These are phyloP conservation scores for Eurystomus gularis DNA, from an alignment of 2,113 vertebrate species.

Conservation along the genomic window DNA sequence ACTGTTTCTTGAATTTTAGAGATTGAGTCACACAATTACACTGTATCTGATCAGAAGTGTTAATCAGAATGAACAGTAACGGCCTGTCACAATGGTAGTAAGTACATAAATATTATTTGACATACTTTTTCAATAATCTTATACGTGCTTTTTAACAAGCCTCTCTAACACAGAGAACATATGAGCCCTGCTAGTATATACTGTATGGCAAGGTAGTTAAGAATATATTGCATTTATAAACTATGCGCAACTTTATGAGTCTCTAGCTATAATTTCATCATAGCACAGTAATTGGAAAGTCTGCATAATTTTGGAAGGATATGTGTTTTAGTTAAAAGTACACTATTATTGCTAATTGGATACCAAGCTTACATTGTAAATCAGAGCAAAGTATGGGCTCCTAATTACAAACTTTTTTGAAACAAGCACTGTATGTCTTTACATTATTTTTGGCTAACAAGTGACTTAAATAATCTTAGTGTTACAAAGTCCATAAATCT, in stretches of 20 bases:
- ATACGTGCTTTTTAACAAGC: conserved; percentile 66
- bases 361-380: conserved; percentile 73
- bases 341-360: conserved; percentile 80
- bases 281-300: conserved; percentile 79
- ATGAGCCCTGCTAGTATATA: conserved; percentile 61
- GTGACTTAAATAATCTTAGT: conserved; percentile 72
- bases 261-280: conserved; percentile 78
- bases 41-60: not conserved
- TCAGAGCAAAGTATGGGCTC: conserved; percentile 70
- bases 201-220: conserved; percentile 55
- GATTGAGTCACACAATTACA: not conserved
- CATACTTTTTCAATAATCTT: conserved; percentile 68
- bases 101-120: conserved; percentile 57
- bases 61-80: conserved; percentile 30
- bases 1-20: not conserved
- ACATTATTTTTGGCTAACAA: conserved; percentile 78
- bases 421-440: conserved; percentile 76
- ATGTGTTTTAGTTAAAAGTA: conserved; percentile 75
- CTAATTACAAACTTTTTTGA: conserved; percentile 74
- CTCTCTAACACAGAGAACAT: conserved; percentile 53
- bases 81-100: conserved; percentile 39
- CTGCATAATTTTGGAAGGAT: conserved; percentile 80
- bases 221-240: conserved; percentile 76
- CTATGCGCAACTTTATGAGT: conserved; percentile 72
- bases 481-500: conserved; percentile 77